Evolutionary conservation across 2,113 vertebrate genomes (phyloP), one percentile per base, ranked within the genome.

Genomic region (Columba janthina): DNA sequence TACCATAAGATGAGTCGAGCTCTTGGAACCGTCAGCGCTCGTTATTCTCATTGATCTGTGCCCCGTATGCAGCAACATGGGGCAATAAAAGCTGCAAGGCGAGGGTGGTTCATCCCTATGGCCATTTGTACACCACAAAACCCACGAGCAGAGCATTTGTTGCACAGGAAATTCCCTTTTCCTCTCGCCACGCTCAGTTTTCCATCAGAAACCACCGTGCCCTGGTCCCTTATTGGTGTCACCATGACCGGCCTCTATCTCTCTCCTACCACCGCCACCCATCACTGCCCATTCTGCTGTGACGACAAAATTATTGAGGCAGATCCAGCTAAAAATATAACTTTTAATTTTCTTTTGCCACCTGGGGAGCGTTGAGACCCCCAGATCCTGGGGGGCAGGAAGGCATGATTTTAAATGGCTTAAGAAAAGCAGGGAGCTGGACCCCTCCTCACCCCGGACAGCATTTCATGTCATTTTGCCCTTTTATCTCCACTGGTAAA

Each of bases 91-190:
- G 21, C 50, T 25, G 4, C 64, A 10, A 51, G 67, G 85, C 42
- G 46, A 21, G 1, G 2, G 85, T 34, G 57, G 66, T 48, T 81
- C 1, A 0, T 78, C 32, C 53, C 62, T 40, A 28, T 8, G 44
- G 28, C 12, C 18, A 8, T 51, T 42, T 53, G 42, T 3, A 34
- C 51, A 29, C 11, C 75, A 71, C 11, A 20, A 5, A 86, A 74
- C 22, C 42, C 57, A 12, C 0, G 2, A 44, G 32, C 4, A 0
- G 2, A 88, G n/a, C 0, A 3, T 57, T 56, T 75, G 16, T 2
- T 20, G 54, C 20, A 7, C 70, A 40, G 69, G n/a, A 46, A 91
- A 40, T 44, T 12, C n/a, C 70, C 60, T 6, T 21, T 74, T 8
- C 78, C 53, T 40, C 54, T n/a, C 85, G 65, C 62, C 61, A 50